These are phyloP conservation scores for Muntiacus muntjak DNA, from an alignment of 2,113 vertebrate species.

Conservation along the genomic window DNA sequence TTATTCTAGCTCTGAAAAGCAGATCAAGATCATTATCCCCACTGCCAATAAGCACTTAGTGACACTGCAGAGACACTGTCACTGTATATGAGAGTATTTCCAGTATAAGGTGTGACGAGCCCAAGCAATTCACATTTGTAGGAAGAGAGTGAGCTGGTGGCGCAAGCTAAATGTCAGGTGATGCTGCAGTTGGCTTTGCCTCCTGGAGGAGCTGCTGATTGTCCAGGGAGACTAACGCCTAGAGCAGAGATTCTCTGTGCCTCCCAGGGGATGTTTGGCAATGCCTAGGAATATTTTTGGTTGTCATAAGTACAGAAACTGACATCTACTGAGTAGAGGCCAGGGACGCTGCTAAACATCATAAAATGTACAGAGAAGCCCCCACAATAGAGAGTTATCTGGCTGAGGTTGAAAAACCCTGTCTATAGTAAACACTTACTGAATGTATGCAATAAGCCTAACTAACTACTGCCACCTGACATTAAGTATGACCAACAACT, in stretches of 20 bases:
- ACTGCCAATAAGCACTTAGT: not conserved
- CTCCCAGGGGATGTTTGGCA: not conserved
- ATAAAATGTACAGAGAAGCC: not conserved
- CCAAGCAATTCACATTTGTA: not conserved
- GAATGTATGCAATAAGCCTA: not conserved
- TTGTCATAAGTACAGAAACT: not conserved
- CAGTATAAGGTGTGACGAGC: not conserved
- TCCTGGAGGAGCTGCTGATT: not conserved
- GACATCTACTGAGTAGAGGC: not conserved
- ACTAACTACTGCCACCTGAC: not conserved
- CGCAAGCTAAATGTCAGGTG: not conserved
- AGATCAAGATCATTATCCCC: not conserved
- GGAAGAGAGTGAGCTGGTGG: not conserved
- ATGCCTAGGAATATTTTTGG: not conserved
- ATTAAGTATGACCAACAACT: not conserved
- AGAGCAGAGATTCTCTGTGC: not conserved
- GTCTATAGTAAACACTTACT: not conserved
- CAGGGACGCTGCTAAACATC: not conserved
- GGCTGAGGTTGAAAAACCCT: not conserved
- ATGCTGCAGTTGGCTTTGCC: not conserved
- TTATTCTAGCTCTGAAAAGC: conserved; percentile 33
- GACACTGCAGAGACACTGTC: not conserved
- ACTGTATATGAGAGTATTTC: not conserved
- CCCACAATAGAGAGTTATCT: not conserved
- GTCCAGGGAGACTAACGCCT: not conserved